Evolutionary conservation across 2,888 invertebrate species (phyloP).

Genomic region (Strigamia transsilvanica): DNA sequence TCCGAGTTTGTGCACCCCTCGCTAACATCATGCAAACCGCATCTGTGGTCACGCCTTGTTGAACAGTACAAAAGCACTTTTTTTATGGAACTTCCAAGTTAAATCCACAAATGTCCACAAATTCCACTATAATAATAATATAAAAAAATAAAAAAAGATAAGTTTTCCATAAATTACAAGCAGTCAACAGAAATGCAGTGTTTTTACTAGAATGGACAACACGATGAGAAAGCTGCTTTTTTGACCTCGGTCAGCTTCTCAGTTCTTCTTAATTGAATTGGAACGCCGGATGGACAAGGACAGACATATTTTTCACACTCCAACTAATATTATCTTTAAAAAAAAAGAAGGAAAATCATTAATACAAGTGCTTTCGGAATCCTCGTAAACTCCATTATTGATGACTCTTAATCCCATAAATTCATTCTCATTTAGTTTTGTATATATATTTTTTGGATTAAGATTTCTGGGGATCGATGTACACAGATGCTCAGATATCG

Average conservation of each 20-base stretch:
- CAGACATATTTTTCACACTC: conserved; percentile 20
- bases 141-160: no score
- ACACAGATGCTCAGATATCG: no score
- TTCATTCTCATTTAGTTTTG: no score
- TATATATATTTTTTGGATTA: no score
- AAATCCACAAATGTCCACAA: no score
- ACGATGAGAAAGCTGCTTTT: conserved; percentile 4
- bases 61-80: conserved; percentile 14
- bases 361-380: background rate
- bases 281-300: background rate
- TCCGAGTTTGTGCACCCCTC: background rate
- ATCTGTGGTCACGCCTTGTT: background rate
- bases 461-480: no score
- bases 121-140: no score
- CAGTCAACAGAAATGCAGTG: no score
- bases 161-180: no score
- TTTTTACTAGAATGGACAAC: background rate
- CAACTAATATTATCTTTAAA: background rate
- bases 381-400: no score
- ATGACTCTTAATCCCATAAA: no score
- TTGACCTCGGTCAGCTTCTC: conserved; percentile 10
- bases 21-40: background rate
- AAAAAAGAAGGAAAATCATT: background rate
- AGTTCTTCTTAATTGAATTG: conserved; percentile 11
- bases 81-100: no score